Evolutionary conservation across 2,888 invertebrate genomes (phyloP), one percentile per base, ranked within the genome.

Genomic region (Athripsodes cinereus): DNA sequence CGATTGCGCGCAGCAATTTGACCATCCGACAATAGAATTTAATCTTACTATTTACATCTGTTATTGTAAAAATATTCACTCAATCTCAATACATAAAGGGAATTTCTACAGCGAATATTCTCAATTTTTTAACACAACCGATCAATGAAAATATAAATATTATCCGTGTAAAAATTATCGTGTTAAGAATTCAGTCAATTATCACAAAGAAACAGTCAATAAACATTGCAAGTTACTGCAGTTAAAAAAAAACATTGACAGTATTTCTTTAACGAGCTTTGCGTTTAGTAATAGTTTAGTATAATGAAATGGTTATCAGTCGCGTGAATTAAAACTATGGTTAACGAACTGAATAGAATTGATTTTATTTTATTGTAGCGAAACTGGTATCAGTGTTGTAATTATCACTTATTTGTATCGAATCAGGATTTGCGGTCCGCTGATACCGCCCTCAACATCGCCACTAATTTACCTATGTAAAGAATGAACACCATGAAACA

Each of bases 351-450:
- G 13, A 40, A 40, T 40, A 3, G 13, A 40, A 8, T 40, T 40
- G 40, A 40, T n/a, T 16, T 40, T 40, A n/a, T 40, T 40, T 40
- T 40, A 13, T 40, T 2, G 34, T 16, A 50, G 44, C n/a, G n/a
- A n/a, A 35, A 34, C 18, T 40, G 48, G 19, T 21, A 21, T 21
- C 48, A 20, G 20, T 21, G 13, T 22, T 31, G 49, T 50, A 55
- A 55, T 55, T 34, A 55, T 55, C 55, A 55, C 55, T 50, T n/a
- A 52, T 35, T 52, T 52, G 16, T 22, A 50, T 50, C 2, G 26
- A 50, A 50, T 18, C 26, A 8, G 16, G 22, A 26, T 6, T 26
- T 21, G 18, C 50, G 20, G 47, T 26, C 22, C 22, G 18, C 11
- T n/a, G 11, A 47, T 47, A 20, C 47, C 47, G 47, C 47, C 47